A percentile compares a stretch with the other conserved stretches of the same genome.
Conservation (phyloP, 2,113 vertebrate species). For the Regulus satrapa region DNA sequence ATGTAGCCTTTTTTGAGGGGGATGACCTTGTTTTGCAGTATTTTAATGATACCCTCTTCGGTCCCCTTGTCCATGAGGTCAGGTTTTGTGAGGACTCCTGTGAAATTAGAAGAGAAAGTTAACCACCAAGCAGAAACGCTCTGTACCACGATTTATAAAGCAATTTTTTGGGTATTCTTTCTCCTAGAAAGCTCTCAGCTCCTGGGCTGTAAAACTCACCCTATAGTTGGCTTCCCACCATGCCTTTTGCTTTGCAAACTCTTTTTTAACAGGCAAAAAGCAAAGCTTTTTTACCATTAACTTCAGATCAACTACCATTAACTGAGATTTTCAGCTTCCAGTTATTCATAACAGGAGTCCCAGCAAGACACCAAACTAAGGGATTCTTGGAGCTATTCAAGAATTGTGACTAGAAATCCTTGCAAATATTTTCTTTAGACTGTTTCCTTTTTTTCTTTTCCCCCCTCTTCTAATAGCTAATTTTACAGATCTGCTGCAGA, state of each 20-base stretch:
- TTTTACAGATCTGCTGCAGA: neutral
- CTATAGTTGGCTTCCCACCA: neutral
- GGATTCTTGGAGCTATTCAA: neutral
- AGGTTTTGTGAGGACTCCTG: slow-evolving; percentile 90
- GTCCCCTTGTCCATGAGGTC: slow-evolving; percentile 87
- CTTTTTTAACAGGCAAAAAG: neutral
- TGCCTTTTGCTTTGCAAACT: neutral
- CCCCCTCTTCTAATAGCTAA: neutral
- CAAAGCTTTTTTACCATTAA: neutral
- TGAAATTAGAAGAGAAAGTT: neutral
- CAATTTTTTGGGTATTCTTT: neutral
- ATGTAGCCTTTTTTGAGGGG: slow-evolving; percentile 88
- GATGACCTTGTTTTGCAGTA: slow-evolving; percentile 76
- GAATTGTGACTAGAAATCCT: neutral
- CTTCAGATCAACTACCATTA: neutral
- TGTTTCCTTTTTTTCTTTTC: accelerated
- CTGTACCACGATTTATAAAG: neutral
- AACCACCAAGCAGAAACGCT: accelerated
- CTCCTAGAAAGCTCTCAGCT: neutral
- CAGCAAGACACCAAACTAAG: neutral
- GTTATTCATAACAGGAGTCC: neutral
- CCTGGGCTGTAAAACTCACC: neutral
- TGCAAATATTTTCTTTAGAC: neutral
- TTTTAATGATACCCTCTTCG: slow-evolving; percentile 70
- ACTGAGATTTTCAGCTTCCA: neutral